Percentiles rank a stretch among this genome's conserved stretches.
Evolutionary conservation across 2,888 invertebrate species (phyloP).

Genomic region (Acanthosepion pharaonis): DNA sequence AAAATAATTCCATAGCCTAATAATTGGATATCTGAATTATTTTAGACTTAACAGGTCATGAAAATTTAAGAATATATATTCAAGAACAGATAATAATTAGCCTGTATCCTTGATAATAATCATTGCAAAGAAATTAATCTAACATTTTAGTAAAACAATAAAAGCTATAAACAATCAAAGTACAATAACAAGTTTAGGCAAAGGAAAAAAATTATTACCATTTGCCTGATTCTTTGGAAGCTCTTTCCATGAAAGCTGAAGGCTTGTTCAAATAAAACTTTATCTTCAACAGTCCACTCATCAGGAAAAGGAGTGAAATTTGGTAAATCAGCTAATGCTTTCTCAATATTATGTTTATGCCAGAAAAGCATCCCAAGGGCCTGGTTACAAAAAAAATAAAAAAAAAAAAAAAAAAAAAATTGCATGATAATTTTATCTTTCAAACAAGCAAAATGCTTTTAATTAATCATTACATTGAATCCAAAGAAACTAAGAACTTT

Average conservation of each 20-base stretch:
- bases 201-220: conserved; percentile 80
- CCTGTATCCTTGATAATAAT: neutral
- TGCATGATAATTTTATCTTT: too few species aligned
- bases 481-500: too few species aligned
- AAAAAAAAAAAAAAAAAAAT: neutral
- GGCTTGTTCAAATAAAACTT: conserved; percentile 97
- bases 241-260: conserved; percentile 98
- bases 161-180: neutral
- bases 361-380: conserved; percentile 97
- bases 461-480: too few species aligned
- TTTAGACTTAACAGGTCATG: neutral
- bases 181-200: neutral
- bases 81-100: too few species aligned
- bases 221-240: conserved; percentile 96
- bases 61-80: too few species aligned
- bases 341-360: conserved; percentile 96
- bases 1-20: conserved; percentile 54
- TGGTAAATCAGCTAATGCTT: conserved; percentile 92
- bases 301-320: conserved; percentile 98
- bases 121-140: neutral
- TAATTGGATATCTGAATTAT: neutral
- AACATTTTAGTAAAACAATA: neutral
- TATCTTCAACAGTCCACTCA: conserved; percentile 98
- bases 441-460: too few species aligned
- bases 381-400: conserved; percentile 60